phyloP scores from a whole-genome alignment of 2,888 invertebrate genomes.

The Antitype chi region DNA sequence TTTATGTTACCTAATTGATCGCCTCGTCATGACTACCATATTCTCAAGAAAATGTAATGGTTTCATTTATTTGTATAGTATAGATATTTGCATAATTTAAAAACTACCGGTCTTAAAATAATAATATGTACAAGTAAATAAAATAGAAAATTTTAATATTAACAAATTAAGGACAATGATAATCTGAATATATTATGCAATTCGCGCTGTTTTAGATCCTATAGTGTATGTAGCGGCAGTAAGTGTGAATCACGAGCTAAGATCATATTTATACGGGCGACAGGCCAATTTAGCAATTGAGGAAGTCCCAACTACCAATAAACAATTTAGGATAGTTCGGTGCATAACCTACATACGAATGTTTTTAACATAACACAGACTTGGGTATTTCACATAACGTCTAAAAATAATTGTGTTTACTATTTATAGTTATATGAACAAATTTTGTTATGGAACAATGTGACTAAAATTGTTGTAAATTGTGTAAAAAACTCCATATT shows the following conservation, averaged over 20 bases:
- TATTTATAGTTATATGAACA: not conserved
- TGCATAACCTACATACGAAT: constrained; percentile 60
- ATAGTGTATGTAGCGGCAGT: constrained; percentile 51
- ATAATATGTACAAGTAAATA: too few species aligned
- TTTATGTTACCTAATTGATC: not conserved
- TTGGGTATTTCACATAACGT: not conserved
- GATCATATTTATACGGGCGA: constrained; percentile 81
- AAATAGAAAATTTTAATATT: too few species aligned
- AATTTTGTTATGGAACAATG: not conserved
- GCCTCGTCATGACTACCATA: not conserved
- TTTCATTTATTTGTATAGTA: too few species aligned
- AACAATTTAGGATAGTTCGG: constrained; percentile 79
- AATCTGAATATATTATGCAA: not conserved
- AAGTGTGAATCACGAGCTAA: constrained; percentile 77
- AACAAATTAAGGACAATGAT: not conserved
- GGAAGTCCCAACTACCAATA: constrained; percentile 85
- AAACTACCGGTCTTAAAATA: too few species aligned
- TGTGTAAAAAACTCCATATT: not conserved
- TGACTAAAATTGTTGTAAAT: too few species aligned
- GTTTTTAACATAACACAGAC: constrained; percentile 25
- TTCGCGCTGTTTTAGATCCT: constrained; percentile 34
- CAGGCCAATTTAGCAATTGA: constrained; percentile 86
- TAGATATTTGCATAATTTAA: too few species aligned
- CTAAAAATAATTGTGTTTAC: not conserved
- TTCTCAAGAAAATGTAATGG: not conserved